These are phyloP conservation scores for Copidosoma floridanum DNA, from an alignment of 1,140 invertebrate species.

Conservation along the genomic window DNA sequence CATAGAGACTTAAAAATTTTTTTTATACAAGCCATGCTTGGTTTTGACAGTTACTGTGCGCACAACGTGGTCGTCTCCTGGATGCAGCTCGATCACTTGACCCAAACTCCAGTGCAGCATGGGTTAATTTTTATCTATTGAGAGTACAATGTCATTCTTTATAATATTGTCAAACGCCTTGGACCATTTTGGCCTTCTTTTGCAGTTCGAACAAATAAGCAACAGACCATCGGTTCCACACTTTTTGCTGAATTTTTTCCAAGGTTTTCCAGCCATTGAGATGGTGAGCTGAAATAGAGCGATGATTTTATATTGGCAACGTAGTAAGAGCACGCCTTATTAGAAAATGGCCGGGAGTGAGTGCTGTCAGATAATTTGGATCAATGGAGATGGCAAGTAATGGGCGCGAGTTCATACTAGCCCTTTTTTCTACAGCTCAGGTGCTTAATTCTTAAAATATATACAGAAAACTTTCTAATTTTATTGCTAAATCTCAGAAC, in stretches of 20 bases:
- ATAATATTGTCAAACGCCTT: not conserved
- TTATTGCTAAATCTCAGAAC: constrained; percentile 42
- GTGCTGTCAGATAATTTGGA: not conserved
- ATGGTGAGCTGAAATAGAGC: not conserved
- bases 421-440: constrained; percentile 3
- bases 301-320: not conserved
- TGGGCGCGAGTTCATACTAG: constrained; percentile 18
- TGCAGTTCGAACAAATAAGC: constrained; percentile 42
- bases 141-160: not conserved
- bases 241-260: constrained; percentile 34
- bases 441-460: constrained; percentile 13
- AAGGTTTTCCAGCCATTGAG: constrained; percentile 25
- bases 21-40: not conserved
- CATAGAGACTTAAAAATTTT: not conserved
- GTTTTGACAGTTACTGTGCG: not conserved
- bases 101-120: not conserved
- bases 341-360: constrained; percentile 38
- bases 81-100: not conserved
- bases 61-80: not conserved
- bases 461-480: constrained; percentile 9
- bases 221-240: constrained; percentile 43
- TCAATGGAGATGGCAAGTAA: not conserved
- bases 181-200: constrained; percentile 34
- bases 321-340: constrained; percentile 31
- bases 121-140: not conserved